Percentiles rank a stretch among this genome's conserved stretches.
phyloP scores from a whole-genome alignment of 2,113 vertebrate genomes.

The Bubo bubo region DNA sequence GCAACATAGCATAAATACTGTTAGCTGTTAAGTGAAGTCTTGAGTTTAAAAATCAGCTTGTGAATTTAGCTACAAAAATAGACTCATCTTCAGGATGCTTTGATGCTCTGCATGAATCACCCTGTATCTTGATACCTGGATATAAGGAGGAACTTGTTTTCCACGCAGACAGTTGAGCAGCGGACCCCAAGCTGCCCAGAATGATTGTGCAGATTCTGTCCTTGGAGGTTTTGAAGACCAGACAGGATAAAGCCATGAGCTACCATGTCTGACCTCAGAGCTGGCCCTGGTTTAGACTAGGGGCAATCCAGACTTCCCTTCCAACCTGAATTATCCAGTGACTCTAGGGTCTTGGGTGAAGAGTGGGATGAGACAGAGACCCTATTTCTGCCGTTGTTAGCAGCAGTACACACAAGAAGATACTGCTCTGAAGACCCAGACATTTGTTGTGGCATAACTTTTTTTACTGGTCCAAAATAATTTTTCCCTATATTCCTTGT shows the following conservation, averaged over 20 bases:
- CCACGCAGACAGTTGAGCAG: neutral
- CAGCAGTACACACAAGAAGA: neutral
- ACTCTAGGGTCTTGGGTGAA: neutral
- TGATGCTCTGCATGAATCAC: neutral
- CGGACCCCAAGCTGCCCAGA: neutral
- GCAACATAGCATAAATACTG: rapidly evolving
- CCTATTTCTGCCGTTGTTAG: neutral
- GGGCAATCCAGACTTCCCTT: neutral
- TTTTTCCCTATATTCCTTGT: slow-evolving; percentile 23
- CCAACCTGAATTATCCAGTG: neutral
- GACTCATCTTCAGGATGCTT: neutral
- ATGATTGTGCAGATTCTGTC: neutral
- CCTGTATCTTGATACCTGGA: neutral
- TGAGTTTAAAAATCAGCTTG: neutral
- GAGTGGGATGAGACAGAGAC: neutral
- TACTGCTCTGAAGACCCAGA: neutral
- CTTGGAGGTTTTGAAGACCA: neutral
- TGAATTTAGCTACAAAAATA: neutral
- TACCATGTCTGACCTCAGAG: neutral
- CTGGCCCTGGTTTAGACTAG: neutral
- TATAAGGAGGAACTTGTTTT: neutral
- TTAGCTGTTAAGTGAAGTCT: neutral
- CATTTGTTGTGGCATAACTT: neutral
- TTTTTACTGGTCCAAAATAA: slow-evolving; percentile 23
- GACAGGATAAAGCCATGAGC: neutral